Evolutionary conservation across 2,113 vertebrate genomes (phyloP).

Genomic region (Tupaia tana): DNA sequence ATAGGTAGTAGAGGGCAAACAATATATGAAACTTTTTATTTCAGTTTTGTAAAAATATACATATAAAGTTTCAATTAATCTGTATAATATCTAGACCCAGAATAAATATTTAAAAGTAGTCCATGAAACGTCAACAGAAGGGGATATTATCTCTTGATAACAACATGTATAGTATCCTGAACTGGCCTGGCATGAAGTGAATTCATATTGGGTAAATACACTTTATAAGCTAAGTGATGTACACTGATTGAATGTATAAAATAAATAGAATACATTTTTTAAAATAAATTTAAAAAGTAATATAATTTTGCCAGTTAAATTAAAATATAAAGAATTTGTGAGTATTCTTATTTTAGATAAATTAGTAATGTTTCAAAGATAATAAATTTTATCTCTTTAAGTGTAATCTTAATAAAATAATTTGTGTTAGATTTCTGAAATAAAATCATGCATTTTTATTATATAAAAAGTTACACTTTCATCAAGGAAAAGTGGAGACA

Average conservation of each 20-base stretch:
- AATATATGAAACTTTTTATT: neutral
- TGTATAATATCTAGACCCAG: neutral
- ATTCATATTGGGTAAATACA: no score
- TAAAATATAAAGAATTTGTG: neutral
- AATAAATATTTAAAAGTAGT: neutral
- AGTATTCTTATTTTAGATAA: neutral
- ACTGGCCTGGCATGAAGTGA: no score
- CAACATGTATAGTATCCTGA: no score
- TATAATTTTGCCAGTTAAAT: neutral
- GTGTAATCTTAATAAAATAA: neutral
- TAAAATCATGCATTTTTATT: constrained; percentile 4
- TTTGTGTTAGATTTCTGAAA: neutral
- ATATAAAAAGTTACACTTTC: neutral
- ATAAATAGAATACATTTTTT: no score
- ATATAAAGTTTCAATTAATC: neutral
- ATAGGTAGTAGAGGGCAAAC: neutral
- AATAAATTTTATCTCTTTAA: neutral
- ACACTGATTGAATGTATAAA: no score
- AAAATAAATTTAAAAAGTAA: neutral
- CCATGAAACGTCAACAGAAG: neutral
- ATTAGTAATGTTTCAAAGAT: constrained; percentile 21
- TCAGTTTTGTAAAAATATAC: neutral
- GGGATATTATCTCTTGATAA: no score
- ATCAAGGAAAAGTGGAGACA: neutral
- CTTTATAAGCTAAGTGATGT: no score